phyloP scores from a whole-genome alignment of 1,140 invertebrate species.

The Leptonema lineaticorne region DNA sequence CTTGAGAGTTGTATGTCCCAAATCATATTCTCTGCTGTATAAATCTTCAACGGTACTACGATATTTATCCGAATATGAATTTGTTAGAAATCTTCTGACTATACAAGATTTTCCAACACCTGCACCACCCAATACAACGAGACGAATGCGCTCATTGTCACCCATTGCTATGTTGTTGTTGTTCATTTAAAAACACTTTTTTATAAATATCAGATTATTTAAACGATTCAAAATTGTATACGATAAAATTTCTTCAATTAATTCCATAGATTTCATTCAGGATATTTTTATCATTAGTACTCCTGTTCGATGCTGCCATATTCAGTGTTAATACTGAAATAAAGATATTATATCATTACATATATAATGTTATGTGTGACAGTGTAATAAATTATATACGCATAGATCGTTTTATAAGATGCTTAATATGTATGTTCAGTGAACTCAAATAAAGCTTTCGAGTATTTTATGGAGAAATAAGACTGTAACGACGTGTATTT shows the following conservation, averaged over 20 bases:
- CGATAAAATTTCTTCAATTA: no score
- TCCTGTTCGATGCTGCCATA: no score
- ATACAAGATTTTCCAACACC: conserved; percentile 87
- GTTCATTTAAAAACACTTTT: conserved; percentile 38
- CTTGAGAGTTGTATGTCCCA: conserved; percentile 72
- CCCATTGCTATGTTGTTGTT: conserved; percentile 48
- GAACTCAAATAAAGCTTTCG: not conserved
- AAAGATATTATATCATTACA: no score
- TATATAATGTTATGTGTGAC: no score
- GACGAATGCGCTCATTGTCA: conserved; percentile 78
- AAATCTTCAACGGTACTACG: conserved; percentile 88
- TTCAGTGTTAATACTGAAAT: no score
- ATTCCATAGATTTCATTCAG: no score
- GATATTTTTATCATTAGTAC: no score
- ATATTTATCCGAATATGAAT: conserved; percentile 81
- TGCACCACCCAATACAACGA: conserved; percentile 82
- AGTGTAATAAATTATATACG: no score
- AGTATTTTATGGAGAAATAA: not conserved
- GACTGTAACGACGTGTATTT: not conserved
- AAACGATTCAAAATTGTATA: no score
- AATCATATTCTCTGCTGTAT: conserved; percentile 82
- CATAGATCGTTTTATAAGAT: no score
- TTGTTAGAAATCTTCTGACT: conserved; percentile 82
- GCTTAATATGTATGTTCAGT: not conserved
- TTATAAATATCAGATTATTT: no score